Conservation (phyloP, 2,888 invertebrate species). For the Cinara cedri region DNA sequence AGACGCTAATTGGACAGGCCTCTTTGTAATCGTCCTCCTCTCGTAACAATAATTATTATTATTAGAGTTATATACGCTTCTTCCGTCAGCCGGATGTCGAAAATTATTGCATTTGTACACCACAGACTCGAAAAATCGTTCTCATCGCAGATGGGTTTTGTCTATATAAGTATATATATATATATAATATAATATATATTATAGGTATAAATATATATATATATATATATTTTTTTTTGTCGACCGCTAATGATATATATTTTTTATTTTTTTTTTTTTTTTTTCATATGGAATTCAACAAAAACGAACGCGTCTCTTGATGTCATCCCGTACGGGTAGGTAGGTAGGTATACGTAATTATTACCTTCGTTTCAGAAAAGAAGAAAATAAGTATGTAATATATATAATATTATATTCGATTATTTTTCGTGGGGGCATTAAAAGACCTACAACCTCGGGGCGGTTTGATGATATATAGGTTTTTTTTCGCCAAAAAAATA, state of each 20-base stretch:
- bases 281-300: conserved; percentile 19
- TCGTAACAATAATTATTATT: conserved; percentile 53
- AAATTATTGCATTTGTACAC: conserved; percentile 52
- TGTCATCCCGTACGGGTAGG: conserved; percentile 33
- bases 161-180: conserved; percentile 20
- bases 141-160: conserved; percentile 53
- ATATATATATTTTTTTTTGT: conserved; percentile 1
- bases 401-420: conserved; percentile 17
- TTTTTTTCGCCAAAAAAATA: conserved; percentile 28
- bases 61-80: conserved; percentile 51
- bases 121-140: conserved; percentile 45
- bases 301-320: conserved; percentile 45
- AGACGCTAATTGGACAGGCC: conserved; percentile 55
- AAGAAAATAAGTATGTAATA: conserved; percentile 27
- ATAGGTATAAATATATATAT: not conserved
- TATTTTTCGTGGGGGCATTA: conserved; percentile 40
- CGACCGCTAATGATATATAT: conserved; percentile 44
- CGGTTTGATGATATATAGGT: conserved; percentile 40
- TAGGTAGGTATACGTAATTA: conserved; percentile 25
- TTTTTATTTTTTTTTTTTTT: conserved; percentile 16
- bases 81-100: conserved; percentile 56
- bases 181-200: conserved; percentile 8
- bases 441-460: conserved; percentile 26
- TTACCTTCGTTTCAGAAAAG: conserved; percentile 31
- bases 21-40: conserved; percentile 50